Evolutionary conservation across 2,797 vertebrate genomes (phyloP), one percentile per base, ranked within the genome.

Genomic region (Semotilus atromaculatus): DNA sequence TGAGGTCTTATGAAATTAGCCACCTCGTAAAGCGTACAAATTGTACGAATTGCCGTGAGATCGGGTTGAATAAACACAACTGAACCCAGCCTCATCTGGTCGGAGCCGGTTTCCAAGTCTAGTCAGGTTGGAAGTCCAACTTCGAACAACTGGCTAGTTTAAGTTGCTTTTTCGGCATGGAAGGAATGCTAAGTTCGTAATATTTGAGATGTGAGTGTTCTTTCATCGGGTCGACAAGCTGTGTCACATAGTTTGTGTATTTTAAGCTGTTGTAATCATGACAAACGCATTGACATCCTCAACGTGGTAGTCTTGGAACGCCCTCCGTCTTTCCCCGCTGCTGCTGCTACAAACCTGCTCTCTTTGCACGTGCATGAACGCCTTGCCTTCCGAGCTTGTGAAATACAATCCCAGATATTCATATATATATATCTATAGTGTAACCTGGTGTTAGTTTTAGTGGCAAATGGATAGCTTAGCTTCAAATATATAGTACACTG

Each of bases 281-380:
- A 45, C 66, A 78, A 31, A 87, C 82, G 78, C 80, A 38, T 88
- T 79, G 67, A 85, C 83, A 86, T 67, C 75, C 77, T 90, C 87
- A 70, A 72, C 74, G 86, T 67, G 91, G 91, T 90, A 67, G 87
- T 88, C 91, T 78, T 36, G 88, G 90, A 92, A 89, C 87, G 85
- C 86, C 89, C 70, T 88, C 87, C 77, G 72, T 90, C 88, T 92
- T 90, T 89, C 71, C 88, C 89, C 91, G 78, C 82, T 23, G 26
- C 90, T 93, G 90, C 91, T 85, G 53, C 88, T 92, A 89, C 92
- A 86, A 92, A 92, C 93, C 92, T 83, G 93, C 94, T 94, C 90
- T 90, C 92, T 93, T 93, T 95, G 95, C 95, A 95, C 92, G 94
- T 96, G 95, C 95, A 96, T 96, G 95, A 64, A 90, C 81, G 92